Conservation (phyloP, 2,113 vertebrate species). For the Orycteropus afer region DNA sequence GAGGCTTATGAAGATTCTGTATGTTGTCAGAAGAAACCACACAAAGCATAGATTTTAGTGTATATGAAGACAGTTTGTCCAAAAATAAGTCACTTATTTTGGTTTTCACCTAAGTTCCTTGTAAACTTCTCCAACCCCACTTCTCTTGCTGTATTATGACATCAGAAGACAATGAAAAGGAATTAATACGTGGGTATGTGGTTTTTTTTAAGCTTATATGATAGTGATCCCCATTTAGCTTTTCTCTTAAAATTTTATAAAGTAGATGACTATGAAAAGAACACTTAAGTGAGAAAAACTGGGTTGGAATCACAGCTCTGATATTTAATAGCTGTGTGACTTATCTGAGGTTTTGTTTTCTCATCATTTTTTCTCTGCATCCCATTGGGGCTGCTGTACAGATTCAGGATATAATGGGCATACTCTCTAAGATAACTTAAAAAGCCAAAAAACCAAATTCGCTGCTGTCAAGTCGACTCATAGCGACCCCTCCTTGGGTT, state of each 20-base stretch:
- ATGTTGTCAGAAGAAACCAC: not conserved
- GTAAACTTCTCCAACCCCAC: not conserved
- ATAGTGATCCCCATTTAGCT: not conserved
- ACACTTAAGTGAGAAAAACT: not conserved
- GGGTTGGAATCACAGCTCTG: not conserved
- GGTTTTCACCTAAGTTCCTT: not conserved
- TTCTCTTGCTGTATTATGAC: not conserved
- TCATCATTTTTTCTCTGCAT: not conserved
- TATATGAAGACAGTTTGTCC: not conserved
- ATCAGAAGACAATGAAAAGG: not conserved
- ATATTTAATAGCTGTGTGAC: not conserved
- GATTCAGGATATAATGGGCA: not conserved
- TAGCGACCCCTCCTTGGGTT: too few relatives aligned
- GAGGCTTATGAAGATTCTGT: not conserved
- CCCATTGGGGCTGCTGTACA: not conserved
- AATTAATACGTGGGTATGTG: too few relatives aligned
- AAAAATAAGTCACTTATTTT: not conserved
- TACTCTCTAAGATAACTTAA: not conserved
- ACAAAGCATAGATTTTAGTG: not conserved
- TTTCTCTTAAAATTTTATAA: not conserved
- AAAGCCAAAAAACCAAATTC: not conserved
- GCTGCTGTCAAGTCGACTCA: not conserved
- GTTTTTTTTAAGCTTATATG: too few relatives aligned
- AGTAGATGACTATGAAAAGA: not conserved
- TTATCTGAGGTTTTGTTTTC: not conserved